These are phyloP conservation scores for Noctilio leporinus DNA, from an alignment of 2,113 vertebrate species.

Conservation along the genomic window DNA sequence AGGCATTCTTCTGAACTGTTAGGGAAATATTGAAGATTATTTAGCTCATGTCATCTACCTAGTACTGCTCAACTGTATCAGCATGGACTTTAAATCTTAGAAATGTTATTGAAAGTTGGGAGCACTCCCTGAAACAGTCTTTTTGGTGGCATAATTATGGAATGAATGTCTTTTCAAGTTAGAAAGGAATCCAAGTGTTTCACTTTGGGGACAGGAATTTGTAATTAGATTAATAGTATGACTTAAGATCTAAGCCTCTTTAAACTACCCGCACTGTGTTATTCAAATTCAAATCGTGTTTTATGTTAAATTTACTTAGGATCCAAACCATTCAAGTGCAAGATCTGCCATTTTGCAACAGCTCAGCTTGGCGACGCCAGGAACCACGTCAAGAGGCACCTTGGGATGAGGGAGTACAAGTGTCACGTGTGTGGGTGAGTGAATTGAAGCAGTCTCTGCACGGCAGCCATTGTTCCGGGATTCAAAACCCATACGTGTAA, in stretches of 20 bases:
- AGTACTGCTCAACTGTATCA: not conserved
- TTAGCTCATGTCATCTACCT: not conserved
- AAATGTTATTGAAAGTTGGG: slow-evolving; percentile 42
- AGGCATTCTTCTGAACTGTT: slow-evolving; percentile 17
- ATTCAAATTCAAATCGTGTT: slow-evolving; percentile 78
- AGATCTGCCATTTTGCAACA: slow-evolving; percentile 98
- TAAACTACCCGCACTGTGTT: slow-evolving; percentile 71
- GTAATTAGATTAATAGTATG: slow-evolving; percentile 66
- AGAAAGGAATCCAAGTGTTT: slow-evolving; percentile 42
- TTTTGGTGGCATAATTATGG: slow-evolving; percentile 47
- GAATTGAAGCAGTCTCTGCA: slow-evolving; percentile 69
- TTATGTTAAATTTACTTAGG: slow-evolving; percentile 87
- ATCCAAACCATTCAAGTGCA: slow-evolving; percentile 99
- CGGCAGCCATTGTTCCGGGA: slow-evolving; percentile 78
- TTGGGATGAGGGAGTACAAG: slow-evolving; percentile 99
- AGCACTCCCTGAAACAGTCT: slow-evolving; percentile 20
- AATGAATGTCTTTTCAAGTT: slow-evolving; percentile 33
- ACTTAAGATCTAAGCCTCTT: slow-evolving; percentile 67
- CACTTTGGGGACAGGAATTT: slow-evolving; percentile 67
- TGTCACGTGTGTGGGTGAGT: slow-evolving; percentile 99
- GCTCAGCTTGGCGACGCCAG: slow-evolving; percentile 98
- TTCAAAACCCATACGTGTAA: slow-evolving; percentile 75
- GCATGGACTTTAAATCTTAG: slow-evolving; percentile 44
- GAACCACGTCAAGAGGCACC: slow-evolving; percentile 98
- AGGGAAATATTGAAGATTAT: slow-evolving; percentile 16